Evolutionary conservation across 2,113 vertebrate species (phyloP).

Genomic region (Phaethornis superciliosus): DNA sequence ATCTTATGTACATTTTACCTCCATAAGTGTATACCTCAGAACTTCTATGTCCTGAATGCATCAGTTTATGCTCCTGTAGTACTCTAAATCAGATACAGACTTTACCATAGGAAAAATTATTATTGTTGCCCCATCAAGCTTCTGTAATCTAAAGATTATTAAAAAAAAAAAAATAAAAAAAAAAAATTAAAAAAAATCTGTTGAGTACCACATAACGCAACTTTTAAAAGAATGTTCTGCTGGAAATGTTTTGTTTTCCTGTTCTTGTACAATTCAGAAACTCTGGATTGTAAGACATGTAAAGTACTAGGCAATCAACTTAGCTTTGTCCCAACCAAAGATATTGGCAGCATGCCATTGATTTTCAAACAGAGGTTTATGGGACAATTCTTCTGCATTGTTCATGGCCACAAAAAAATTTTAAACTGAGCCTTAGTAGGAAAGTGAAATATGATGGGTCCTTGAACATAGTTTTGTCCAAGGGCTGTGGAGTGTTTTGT

Average conservation of each 20-base stretch:
- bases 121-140: rapidly evolving
- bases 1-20: not conserved
- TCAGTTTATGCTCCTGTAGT: not conserved
- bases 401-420: not conserved
- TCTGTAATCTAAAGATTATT: not conserved
- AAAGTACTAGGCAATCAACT: not conserved
- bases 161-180: too few relatives aligned
- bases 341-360: not conserved
- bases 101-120: not conserved
- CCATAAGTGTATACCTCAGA: not conserved
- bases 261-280: not conserved
- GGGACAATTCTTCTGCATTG: not conserved
- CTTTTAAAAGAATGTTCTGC: not conserved
- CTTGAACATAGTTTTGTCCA: not conserved
- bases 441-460: not conserved
- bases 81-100: not conserved
- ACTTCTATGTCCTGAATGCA: rapidly evolving
- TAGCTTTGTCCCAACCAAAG: not conserved
- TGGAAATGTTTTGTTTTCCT: not conserved
- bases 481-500: not conserved
- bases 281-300: not conserved
- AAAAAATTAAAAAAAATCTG: not conserved
- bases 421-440: not conserved
- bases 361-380: not conserved
- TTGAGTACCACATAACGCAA: not conserved